Conservation (phyloP, 2,113 vertebrate genomes). For the Empidonax traillii region DNA sequence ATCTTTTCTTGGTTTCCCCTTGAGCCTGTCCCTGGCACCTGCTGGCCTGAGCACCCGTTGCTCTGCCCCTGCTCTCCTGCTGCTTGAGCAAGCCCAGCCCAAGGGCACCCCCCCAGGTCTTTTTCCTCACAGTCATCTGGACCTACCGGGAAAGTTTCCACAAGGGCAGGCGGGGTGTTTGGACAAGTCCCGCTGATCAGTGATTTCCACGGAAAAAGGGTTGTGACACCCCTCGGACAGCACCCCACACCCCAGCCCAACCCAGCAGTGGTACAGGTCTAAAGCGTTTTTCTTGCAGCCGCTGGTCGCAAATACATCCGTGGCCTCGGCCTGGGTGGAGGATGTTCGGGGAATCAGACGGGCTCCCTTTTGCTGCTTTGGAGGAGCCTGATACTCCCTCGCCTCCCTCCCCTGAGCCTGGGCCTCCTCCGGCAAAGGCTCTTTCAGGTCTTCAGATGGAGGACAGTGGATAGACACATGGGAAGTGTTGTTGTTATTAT, state of each 20-base stretch:
- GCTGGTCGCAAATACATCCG: neutral
- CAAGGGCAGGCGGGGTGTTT: neutral
- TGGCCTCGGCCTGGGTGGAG: neutral
- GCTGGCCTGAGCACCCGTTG: neutral
- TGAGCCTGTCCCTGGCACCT: neutral
- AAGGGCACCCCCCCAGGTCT: neutral
- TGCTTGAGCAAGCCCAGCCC: neutral
- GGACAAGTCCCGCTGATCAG: neutral
- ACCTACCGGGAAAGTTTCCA: neutral
- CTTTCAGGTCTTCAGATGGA: neutral
- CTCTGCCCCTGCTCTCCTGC: neutral
- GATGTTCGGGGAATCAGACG: neutral
- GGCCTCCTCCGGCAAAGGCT: neutral
- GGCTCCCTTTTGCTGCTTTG: neutral
- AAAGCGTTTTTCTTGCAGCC: neutral
- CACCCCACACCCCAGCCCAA: neutral
- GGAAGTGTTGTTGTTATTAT: conserved; percentile 5
- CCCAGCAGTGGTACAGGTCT: neutral
- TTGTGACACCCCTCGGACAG: neutral
- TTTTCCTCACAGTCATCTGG: rapidly evolving
- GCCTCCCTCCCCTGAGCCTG: no score
- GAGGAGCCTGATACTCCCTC: neutral
- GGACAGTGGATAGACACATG: neutral
- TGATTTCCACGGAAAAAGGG: neutral
- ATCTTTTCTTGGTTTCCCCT: neutral